Percentiles rank a stretch among this genome's conserved stretches.
These are phyloP conservation scores for Scaptomyza graminum DNA, from an alignment of 1,140 invertebrate species.

Conservation along the genomic window DNA sequence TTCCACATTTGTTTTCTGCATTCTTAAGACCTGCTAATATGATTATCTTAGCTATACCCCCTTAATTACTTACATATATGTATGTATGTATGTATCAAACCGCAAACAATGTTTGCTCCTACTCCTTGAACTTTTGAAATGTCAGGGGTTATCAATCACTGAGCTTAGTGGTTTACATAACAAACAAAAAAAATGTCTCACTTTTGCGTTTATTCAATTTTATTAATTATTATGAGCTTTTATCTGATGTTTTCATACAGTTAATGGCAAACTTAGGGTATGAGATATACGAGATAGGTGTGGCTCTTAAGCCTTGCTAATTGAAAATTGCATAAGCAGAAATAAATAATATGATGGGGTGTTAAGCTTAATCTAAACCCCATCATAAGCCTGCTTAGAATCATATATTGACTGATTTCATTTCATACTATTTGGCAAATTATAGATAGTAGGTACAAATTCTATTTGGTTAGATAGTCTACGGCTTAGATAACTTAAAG, in stretches of 20 bases:
- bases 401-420: conserved; percentile 42
- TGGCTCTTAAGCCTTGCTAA: conserved; percentile 65
- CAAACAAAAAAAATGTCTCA: conserved; percentile 40
- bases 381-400: conserved; percentile 16
- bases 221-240: conserved; percentile 79
- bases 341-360: conserved; percentile 15
- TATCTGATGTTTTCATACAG: conserved; percentile 62
- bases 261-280: conserved; percentile 36
- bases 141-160: conserved; percentile 53
- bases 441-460: conserved; percentile 34
- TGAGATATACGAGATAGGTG: conserved; percentile 37
- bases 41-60: conserved; percentile 22
- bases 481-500: conserved; percentile 26
- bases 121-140: conserved; percentile 31
- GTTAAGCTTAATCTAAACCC: background rate
- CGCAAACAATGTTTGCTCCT: background rate
- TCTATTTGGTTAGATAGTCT: conserved; percentile 20
- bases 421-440: conserved; percentile 52
- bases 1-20: conserved; percentile 16
- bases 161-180: conserved; percentile 49
- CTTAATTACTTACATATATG: background rate
- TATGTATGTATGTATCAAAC: too few species aligned
- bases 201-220: conserved; percentile 65
- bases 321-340: conserved; percentile 62
- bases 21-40: conserved; percentile 19